phyloP scores from a whole-genome alignment of 2,113 vertebrate species.

The Syngnathus typhle region DNA sequence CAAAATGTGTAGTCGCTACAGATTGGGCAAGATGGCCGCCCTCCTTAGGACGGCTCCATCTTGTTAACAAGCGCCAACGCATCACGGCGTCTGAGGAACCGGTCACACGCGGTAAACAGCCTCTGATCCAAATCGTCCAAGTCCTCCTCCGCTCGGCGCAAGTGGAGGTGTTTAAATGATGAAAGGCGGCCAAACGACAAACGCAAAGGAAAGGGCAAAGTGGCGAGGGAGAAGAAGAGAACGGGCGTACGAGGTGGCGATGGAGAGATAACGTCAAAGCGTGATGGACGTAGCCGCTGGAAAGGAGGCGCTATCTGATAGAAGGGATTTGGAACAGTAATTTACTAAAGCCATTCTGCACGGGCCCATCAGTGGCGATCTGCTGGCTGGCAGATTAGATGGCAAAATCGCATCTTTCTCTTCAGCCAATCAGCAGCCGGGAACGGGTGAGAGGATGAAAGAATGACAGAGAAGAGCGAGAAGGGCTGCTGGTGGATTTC shows the following conservation, averaged over 20 bases:
- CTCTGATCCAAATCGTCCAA: constrained; percentile 23
- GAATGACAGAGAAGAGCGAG: constrained; percentile 33
- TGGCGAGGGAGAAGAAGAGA: constrained; percentile 13
- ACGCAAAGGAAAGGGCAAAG: constrained; percentile 4
- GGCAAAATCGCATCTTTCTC: constrained; percentile 60
- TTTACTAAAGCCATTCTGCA: constrained; percentile 71
- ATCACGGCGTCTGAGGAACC: constrained; percentile 4
- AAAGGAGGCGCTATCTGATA: constrained; percentile 58
- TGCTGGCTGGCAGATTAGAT: constrained; percentile 63
- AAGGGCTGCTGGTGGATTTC: constrained; percentile 11
- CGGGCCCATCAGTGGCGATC: constrained; percentile 68
- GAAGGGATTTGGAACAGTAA: constrained; percentile 71
- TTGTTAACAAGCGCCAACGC: constrained; percentile 34
- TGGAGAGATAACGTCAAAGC: constrained; percentile 51
- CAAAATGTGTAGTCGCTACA: constrained; percentile 19
- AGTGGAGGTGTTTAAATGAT: constrained; percentile 11
- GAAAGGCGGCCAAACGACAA: constrained; percentile 1
- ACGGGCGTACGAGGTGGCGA: constrained; percentile 22
- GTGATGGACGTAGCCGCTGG: constrained; percentile 44
- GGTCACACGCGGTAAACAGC: constrained; percentile 19
- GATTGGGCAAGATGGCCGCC: constrained; percentile 35
- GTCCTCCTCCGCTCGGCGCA: constrained; percentile 22
- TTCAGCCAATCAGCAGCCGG: constrained; percentile 54
- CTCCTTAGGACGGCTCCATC: constrained; percentile 47
- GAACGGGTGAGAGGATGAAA: constrained; percentile 44